Conservation (phyloP, 2,888 invertebrate genomes). For the Cantharis rufa region DNA sequence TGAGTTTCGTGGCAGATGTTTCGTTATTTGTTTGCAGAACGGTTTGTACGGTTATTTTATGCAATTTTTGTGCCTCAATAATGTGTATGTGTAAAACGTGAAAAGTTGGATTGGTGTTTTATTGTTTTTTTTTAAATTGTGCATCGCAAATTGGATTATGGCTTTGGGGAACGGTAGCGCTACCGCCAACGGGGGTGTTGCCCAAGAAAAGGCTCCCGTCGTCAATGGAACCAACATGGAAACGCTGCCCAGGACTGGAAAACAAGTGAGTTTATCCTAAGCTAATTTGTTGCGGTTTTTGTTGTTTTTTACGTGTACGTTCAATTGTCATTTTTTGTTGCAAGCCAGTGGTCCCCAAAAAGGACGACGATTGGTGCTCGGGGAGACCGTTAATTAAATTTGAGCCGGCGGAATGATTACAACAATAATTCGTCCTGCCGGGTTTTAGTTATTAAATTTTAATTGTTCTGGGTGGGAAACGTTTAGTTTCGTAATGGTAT, state of each 20-base stretch:
- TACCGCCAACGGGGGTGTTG: constrained; percentile 54
- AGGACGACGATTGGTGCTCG: neutral
- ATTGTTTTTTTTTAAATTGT: neutral
- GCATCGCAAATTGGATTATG: constrained; percentile 38
- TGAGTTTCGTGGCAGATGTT: constrained; percentile 36
- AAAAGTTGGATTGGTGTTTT: neutral
- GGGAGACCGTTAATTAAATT: neutral
- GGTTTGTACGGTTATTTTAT: constrained; percentile 14
- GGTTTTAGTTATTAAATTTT: neutral
- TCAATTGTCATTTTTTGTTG: neutral
- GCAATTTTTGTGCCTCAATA: constrained; percentile 9
- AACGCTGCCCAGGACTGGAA: constrained; percentile 62
- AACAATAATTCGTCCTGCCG: neutral
- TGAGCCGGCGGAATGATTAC: neutral
- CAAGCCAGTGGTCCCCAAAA: neutral
- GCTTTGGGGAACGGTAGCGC: constrained; percentile 54
- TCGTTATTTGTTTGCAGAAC: constrained; percentile 33
- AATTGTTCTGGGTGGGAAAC: neutral
- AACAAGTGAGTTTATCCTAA: constrained; percentile 56
- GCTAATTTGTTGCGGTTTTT: neutral
- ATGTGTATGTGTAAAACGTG: neutral
- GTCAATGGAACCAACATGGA: constrained; percentile 66
- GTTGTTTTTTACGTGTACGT: neutral
- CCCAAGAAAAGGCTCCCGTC: constrained; percentile 61
- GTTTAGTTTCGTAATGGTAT: neutral